Base-by-base conservation (phyloP, 2,797 vertebrate species). In the Silurus lanzhouensis region DNA sequence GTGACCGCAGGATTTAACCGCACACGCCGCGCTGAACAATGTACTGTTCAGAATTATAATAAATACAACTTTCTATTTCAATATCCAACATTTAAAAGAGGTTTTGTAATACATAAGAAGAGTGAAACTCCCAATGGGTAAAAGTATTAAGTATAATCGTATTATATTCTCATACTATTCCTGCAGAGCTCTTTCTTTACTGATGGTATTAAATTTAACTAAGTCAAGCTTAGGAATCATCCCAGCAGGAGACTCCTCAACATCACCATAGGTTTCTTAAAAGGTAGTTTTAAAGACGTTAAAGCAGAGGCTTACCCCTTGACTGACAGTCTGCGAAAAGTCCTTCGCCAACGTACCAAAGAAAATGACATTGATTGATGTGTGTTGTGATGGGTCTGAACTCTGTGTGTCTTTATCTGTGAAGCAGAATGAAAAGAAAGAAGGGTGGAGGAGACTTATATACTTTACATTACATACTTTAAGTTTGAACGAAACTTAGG, bases 331-430 rank as follows among this genome's bases (percentile, higher is more conserved):
- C 67, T 88, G 75, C 44, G 79, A 93, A 89, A 95, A 95, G 82
- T 93, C 92, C 83, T 91, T 92, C 10, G 94, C 95, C 89, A 95
- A 68, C 0, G 75, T 57, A 83, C 93, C 94, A 46, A 93, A 86
- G 82, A 95, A 85, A 64, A 94, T 66, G 1, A 93, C 71, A 48
- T 91, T 94, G 85, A 96, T 94, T 84, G 93, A 93, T 8, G 66
- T 8, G 75, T 84, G 85, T 81, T 89, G 88, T 70, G 85, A 84
- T 0, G 87, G 2, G 60, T 80, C 86, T 44, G n/a, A 14, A 25
- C 48, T 86, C 0, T 61, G 58, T 0, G 89, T 79, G 46, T 90
- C 91, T 14, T 93, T 91, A 82, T 94, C 94, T 95, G 88, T 80
- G 84, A 90, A 83, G 89, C 63, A 74, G 27, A 58, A 25, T 31